Base-by-base conservation (phyloP, 2,797 vertebrate species). In the Mus caroli region DNA sequence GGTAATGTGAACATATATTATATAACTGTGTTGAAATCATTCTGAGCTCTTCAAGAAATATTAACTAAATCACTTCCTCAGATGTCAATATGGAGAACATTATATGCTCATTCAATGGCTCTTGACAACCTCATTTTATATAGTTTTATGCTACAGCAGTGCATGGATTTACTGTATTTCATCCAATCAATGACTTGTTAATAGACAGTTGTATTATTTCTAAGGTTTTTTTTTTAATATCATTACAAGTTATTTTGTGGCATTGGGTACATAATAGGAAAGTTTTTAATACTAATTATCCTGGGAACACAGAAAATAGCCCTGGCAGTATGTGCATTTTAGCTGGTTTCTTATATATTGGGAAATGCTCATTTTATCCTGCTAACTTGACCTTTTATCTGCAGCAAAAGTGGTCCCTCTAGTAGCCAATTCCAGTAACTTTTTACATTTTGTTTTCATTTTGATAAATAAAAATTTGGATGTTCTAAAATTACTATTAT, bases 401-500 rank as follows among this genome's bases (percentile, higher is more conserved):
- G 31, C 6, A 58, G 6, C 75, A 40, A 80, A 83, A 88, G 26
- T 91, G 50, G 9, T 24, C 20, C 46, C 87, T 31, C 46, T 69
- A 89, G 75, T 50, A 91, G 56, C 75, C 37, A 94, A 87, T 31
- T 31, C 14, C 71, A 58, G 14, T 75, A 64, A 34, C 19, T 24
- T 52, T 86, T 34, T 14, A n/a, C 12, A 50, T 67, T 89, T 91
- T 40, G 13, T 89, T 93, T 96, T 88, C 40, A 67, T 60, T 95
- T 76, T 71, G 56, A 87, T 37, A 90, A 85, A 64, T 82, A 96
- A 92, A 96, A 88, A 92, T 90, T 93, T 92, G 56, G 54, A 94
- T 94, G 15, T 58, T 43, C 88, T 92, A 90, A 91, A 83, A 97
- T 92, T 91, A 96, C 83, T 89, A 97, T 46, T 20, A 37, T 76